Conservation (phyloP, 1,140 invertebrate species). For the Penaeus indicus region DNA sequence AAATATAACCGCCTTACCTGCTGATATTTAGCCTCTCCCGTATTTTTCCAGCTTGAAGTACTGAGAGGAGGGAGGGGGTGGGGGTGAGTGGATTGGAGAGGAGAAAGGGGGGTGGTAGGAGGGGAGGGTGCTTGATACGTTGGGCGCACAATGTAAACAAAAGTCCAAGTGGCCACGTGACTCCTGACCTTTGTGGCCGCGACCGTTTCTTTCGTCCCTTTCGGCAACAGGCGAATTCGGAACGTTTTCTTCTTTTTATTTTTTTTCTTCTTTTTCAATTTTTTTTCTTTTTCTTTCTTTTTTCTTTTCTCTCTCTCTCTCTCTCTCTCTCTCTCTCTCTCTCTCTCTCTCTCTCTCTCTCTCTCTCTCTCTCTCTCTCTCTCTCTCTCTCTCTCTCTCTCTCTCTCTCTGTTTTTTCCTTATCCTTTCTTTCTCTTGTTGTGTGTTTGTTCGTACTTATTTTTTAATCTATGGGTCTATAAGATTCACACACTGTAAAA, state of each 20-base stretch:
- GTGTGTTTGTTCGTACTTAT: neutral
- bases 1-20: neutral
- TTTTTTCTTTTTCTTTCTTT: neutral
- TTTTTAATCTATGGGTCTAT: neutral
- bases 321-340: conserved; percentile 12
- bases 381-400: neutral
- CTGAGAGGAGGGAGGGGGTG: neutral
- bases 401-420: neutral
- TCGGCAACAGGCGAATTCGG: neutral
- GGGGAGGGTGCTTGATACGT: neutral
- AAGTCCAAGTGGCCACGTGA: too few species aligned
- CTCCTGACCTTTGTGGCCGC: too few species aligned
- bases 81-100: neutral
- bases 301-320: neutral
- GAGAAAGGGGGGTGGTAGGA: neutral
- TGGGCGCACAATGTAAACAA: too few species aligned
- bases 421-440: neutral
- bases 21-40: neutral
- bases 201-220: too few species aligned
- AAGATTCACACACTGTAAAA: too few species aligned
- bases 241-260: neutral
- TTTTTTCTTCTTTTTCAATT: neutral
- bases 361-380: conserved; percentile 1
- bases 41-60: neutral
- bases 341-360: conserved; percentile 2